A percentile compares a stretch with the other conserved stretches of the same genome.
phyloP scores from a whole-genome alignment of 2,797 vertebrate genomes.

The Crenuchus spilurus region DNA sequence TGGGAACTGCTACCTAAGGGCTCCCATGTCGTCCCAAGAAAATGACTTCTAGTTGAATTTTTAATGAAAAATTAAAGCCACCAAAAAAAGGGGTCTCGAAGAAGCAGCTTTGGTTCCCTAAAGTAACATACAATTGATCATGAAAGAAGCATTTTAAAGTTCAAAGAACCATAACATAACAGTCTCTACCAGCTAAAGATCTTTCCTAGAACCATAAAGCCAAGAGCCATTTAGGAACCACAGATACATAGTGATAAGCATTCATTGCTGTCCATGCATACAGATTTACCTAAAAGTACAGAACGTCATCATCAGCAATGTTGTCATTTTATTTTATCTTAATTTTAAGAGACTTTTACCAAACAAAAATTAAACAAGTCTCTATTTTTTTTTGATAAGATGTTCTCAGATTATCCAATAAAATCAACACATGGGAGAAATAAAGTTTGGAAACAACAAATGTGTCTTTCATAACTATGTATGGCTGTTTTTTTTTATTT shows the following conservation, averaged over 20 bases:
- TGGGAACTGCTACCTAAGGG: slow-evolving; percentile 66
- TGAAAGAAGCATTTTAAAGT: no score
- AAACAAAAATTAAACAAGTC: no score
- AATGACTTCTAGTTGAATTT: background rate
- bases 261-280: background rate
- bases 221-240: no score
- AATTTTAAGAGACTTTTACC: no score
- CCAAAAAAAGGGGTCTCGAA: no score
- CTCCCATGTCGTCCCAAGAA: slow-evolving; percentile 22
- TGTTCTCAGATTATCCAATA: background rate
- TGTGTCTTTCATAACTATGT: slow-evolving; percentile 33
- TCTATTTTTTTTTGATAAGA: background rate
- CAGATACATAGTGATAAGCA: background rate
- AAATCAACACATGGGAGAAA: background rate
- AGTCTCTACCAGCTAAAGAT: no score
- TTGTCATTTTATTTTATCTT: background rate
- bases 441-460: slow-evolving; percentile 20
- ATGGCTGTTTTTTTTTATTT: background rate
- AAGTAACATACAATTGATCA: no score
- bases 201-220: no score
- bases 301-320: background rate
- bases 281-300: background rate
- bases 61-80: no score
- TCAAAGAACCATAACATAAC: no score
- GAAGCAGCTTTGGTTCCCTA: no score